Percentiles rank a stretch among this genome's conserved stretches.
Conservation (phyloP, 2,113 vertebrate species). For the Microtus pennsylvanicus region DNA sequence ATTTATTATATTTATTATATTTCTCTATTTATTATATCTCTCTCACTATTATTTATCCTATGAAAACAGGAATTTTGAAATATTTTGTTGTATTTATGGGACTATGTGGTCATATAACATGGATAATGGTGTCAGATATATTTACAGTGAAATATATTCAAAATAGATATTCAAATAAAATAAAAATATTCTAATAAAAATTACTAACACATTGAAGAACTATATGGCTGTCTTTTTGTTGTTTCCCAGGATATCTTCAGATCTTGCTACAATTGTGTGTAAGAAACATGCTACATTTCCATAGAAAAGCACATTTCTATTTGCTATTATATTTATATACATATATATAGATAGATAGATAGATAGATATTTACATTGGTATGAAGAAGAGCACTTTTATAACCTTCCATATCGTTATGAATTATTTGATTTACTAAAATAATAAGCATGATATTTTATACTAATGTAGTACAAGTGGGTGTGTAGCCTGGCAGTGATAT, state of each 20-base stretch:
- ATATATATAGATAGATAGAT: too few species aligned
- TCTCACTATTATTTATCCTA: neutral
- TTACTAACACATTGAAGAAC: neutral
- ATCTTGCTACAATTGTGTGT: neutral
- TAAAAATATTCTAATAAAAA: neutral
- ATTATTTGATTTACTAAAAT: neutral
- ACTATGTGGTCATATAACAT: neutral
- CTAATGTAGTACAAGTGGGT: neutral
- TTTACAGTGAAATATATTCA: neutral
- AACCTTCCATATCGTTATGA: neutral
- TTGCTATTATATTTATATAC: neutral
- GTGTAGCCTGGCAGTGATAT: neutral
- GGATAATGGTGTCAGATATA: neutral
- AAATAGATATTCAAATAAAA: neutral
- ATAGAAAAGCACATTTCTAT: neutral
- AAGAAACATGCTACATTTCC: neutral
- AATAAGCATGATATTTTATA: neutral
- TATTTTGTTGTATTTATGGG: neutral
- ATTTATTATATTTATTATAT: neutral
- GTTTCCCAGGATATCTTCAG: neutral
- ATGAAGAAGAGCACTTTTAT: neutral
- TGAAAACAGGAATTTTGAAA: neutral
- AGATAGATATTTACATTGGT: neutral
- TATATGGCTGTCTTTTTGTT: neutral
- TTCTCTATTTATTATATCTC: neutral